Percentiles rank a stretch among this genome's conserved stretches.
Evolutionary conservation across 1,140 invertebrate species (phyloP).

Genomic region (Drosophila lowei): DNA sequence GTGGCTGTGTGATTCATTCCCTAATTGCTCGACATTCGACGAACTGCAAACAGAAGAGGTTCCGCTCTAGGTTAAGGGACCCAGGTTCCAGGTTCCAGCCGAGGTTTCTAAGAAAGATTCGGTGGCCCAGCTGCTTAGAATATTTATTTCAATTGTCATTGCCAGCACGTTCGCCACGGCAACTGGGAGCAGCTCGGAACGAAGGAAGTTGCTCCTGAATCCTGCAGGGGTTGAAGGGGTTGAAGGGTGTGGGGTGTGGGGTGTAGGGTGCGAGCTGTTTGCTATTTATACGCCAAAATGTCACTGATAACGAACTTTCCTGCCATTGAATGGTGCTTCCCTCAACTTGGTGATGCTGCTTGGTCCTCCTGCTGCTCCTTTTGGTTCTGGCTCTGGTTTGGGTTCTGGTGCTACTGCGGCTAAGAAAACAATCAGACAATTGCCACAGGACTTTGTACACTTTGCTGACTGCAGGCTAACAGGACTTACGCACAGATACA

Average conservation of each 20-base stretch:
- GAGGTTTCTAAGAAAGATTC: neutral
- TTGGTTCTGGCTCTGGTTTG: neutral
- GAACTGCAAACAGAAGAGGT: constrained; percentile 1
- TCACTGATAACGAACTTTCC: constrained; percentile 77
- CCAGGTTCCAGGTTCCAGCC: neutral
- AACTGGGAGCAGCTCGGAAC: constrained; percentile 34
- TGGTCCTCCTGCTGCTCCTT: constrained; percentile 5
- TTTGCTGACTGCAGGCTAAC: constrained; percentile 57
- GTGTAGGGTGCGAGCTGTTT: constrained; percentile 36
- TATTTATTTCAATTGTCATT: constrained; percentile 58
- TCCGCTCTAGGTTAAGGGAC: too few relatives aligned
- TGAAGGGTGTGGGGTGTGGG: constrained; percentile 4
- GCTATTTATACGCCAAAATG: constrained; percentile 67
- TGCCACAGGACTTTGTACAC: constrained; percentile 75
- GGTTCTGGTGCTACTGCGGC: constrained; percentile 48
- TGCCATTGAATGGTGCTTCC: constrained; percentile 50
- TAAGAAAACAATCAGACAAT: constrained; percentile 80
- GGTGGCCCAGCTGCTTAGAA: constrained; percentile 43
- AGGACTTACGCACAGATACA: constrained; percentile 18
- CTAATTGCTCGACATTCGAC: constrained; percentile 15
- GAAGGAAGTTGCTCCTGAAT: constrained; percentile 11
- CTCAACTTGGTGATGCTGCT: neutral
- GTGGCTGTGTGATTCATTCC: constrained; percentile 7
- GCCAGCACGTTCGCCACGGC: constrained; percentile 50
- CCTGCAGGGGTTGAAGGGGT: neutral